These are phyloP conservation scores for Prunella himalayana DNA, from an alignment of 2,113 vertebrate genomes.

Conservation along the genomic window DNA sequence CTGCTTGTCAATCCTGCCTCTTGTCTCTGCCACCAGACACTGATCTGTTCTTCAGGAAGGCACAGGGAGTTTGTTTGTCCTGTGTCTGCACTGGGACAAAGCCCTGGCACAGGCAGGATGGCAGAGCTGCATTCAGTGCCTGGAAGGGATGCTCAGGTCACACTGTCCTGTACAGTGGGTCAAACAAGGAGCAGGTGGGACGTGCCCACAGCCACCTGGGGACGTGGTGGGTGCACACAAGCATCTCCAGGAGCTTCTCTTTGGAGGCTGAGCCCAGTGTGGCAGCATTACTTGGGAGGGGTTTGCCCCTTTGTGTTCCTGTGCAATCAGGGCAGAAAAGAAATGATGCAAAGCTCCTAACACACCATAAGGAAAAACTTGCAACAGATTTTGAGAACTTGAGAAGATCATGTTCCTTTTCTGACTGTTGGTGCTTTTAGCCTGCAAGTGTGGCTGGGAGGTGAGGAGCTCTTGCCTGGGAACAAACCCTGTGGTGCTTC, in stretches of 20 bases:
- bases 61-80: not conserved
- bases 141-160: not conserved
- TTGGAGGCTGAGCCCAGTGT: not conserved
- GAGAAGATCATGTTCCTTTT: not conserved
- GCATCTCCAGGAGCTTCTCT: not conserved
- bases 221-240: rapidly evolving
- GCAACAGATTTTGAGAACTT: not conserved
- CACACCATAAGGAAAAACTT: not conserved
- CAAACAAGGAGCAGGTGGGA: not conserved
- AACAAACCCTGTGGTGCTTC: not conserved
- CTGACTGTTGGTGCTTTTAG: not conserved
- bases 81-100: not conserved
- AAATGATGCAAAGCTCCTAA: not conserved
- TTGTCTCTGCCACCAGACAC: not conserved
- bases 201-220: not conserved
- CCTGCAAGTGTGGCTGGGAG: not conserved
- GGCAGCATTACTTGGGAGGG: rapidly evolving
- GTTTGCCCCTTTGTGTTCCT: not conserved
- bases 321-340: not conserved
- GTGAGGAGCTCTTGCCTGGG: not conserved
- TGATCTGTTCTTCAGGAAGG: not conserved
- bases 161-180: rapidly evolving
- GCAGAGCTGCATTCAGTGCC: not conserved
- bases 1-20: not conserved
- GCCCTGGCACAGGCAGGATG: not conserved